Conservation (phyloP, 2,888 invertebrate genomes). For the Scaptomyza tumidula region DNA sequence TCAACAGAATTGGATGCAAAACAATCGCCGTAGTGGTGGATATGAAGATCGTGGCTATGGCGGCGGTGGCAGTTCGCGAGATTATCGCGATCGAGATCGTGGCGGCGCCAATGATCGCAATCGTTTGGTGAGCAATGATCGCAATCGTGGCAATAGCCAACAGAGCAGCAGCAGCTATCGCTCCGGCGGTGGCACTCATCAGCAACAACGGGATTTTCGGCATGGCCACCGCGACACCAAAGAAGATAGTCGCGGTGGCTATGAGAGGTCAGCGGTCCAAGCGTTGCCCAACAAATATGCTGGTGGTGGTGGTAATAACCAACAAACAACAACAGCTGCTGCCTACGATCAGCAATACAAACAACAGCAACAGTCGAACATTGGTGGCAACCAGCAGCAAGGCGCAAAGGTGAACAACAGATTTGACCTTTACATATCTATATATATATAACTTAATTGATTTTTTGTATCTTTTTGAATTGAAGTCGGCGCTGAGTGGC, state of each 20-base stretch:
- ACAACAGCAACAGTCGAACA: slow-evolving; percentile 63
- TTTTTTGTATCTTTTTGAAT: slow-evolving; percentile 4
- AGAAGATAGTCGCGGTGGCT: slow-evolving; percentile 85
- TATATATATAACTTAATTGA: neutral
- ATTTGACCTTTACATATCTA: too few species aligned
- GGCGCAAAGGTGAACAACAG: slow-evolving; percentile 63
- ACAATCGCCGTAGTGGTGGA: slow-evolving; percentile 80
- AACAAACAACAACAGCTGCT: slow-evolving; percentile 49
- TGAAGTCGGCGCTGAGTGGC: slow-evolving; percentile 64
- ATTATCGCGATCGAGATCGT: slow-evolving; percentile 80
- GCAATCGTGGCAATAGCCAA: slow-evolving; percentile 75
- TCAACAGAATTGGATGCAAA: slow-evolving; percentile 83
- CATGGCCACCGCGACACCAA: slow-evolving; percentile 85
- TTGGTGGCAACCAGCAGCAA: slow-evolving; percentile 49
- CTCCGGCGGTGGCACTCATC: slow-evolving; percentile 81
- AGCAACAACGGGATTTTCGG: slow-evolving; percentile 85
- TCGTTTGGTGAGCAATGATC: slow-evolving; percentile 65
- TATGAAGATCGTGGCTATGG: slow-evolving; percentile 76
- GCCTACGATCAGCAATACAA: slow-evolving; percentile 79
- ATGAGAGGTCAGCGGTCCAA: slow-evolving; percentile 82
- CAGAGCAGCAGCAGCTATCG: slow-evolving; percentile 77
- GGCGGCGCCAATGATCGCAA: slow-evolving; percentile 75
- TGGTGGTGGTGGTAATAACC: slow-evolving; percentile 56
- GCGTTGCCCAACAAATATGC: slow-evolving; percentile 75
- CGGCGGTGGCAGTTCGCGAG: slow-evolving; percentile 77